Evolutionary conservation across 2,888 invertebrate species (phyloP), one percentile per base, ranked within the genome.

Genomic region (Dendrolimus pini): DNA sequence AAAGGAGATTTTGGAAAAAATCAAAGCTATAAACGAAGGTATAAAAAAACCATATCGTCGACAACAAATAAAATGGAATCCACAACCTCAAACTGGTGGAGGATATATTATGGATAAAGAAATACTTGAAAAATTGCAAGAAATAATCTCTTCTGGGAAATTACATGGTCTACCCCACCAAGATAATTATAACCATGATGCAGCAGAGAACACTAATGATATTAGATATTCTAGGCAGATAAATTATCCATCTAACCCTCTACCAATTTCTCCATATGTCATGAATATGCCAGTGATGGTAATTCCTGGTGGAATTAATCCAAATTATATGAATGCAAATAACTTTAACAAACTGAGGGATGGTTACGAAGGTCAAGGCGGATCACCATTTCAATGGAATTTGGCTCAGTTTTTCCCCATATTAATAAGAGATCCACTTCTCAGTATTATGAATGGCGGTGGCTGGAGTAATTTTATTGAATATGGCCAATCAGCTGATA

Each of bases 401-500:
- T 84, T 92, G 52, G 85, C 91, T 8, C 78, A 82, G 52, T 81
- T 82, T 52, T 93, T 93, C 66, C 93, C 93, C 0, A 83, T 93
- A 47, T 72, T 92, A 9, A 88, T 93, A 42, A 92, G 89, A 74
- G 92, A 93, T 68, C 93, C 93, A 0, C 72, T 93, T 10, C 69
- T 92, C 8, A 89, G 87, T 59, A 81, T 92, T 56, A 74, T 83
- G 58, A 83, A 82, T 62, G 85, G 91, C 47, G 92, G 92, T 55
- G 91, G 92, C 3, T 87, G 90, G 72, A 89, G 87, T 42, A 91
- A 89, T 62, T 85, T 93, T 67, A 69, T 93, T 54, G 93, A 94
- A 75, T 92, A 92, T 64, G 93, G 93, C 1, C 93, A 93, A 66
- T 83, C 70, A 55, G 92, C 92, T 53, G 92, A 93, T 65, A 82